These are phyloP conservation scores for Heliangelus exortis DNA, from an alignment of 2,797 vertebrate species.

Conservation along the genomic window DNA sequence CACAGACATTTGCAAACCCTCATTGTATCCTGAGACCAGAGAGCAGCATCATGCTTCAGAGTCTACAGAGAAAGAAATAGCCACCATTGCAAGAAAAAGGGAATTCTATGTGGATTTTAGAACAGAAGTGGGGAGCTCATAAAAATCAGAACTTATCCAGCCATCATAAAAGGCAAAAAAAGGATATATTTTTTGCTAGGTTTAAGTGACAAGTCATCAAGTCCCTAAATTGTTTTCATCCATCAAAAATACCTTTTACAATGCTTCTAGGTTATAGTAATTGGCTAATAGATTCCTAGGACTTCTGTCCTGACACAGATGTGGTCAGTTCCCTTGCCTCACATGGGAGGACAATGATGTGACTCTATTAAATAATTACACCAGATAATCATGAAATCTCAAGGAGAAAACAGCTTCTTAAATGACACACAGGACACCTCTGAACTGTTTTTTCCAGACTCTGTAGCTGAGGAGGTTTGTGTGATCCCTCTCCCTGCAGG, in stretches of 20 bases:
- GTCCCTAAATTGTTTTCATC: not conserved
- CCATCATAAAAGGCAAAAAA: not conserved
- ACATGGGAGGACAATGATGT: not conserved
- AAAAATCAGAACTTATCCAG: not conserved
- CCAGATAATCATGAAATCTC: slow-evolving; percentile 60
- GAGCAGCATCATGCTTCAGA: fast-evolving
- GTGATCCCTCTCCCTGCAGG: not conserved
- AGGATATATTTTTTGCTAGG: too few relatives aligned
- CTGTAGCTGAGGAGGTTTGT: not conserved
- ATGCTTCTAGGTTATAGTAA: not conserved
- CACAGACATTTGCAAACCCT: not conserved
- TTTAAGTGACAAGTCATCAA: not conserved
- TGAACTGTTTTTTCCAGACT: not conserved
- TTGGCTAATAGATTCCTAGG: not conserved
- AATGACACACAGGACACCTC: not conserved
- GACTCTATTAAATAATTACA: slow-evolving; percentile 77
- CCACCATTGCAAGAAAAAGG: not conserved
- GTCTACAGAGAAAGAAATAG: not conserved
- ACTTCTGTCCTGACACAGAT: slow-evolving; percentile 4
- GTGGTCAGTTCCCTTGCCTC: slow-evolving; percentile 68
- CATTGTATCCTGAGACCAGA: not conserved
- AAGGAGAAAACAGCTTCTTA: slow-evolving; percentile 63
- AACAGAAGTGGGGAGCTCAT: not conserved
- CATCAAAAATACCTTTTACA: not conserved
- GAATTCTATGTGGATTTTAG: not conserved